Base-by-base conservation (phyloP, 2,888 invertebrate species). In the Athalia cordata region DNA sequence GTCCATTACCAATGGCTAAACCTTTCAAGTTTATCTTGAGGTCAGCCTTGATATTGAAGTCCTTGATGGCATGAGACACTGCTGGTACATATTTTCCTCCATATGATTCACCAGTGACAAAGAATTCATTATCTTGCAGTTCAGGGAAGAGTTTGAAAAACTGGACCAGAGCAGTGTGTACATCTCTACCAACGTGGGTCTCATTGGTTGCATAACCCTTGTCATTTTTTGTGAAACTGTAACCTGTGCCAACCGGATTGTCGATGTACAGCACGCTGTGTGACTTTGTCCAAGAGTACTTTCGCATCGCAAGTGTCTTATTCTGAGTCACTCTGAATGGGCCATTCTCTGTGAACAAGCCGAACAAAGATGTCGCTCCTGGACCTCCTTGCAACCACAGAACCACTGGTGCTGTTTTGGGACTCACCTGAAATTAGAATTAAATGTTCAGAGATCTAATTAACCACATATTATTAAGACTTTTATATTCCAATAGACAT, bases 171-270 rank as follows among this genome's bases (percentile, higher is more conserved):
- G 95, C 95, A 76, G 93, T 92, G 86, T 96, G 95, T 6, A 98
- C 89, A 88, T 98, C 95, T 72, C 93, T 92, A 0, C 95, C 97
- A 0, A 98, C 96, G 87, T 95, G 94, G 0, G 93, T 93, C 89
- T 98, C 95, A 88, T 96, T 95, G 5, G 91, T 93, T 8, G 95
- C 95, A 90, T 95, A 98, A 0, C 98, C 97, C 77, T 90, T 92
- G 29, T 94, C 93, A 77, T 93, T 90, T 4, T 94, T 93, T 0
- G 98, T 97, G 86, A 97, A 98, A 90, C 98, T 98, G 87, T 95
- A 98, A 0, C 98, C 98, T 3, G 97, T 95, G 2, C 97, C 97
- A 0, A 96, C 98, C 0, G 98, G 98, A 89, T 97, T 98, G 89
- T 98, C 98, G 78, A 98, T 95, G 88, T 96, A 98, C 77, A 98